These are phyloP conservation scores for Danio tinwini DNA, from an alignment of 2,797 vertebrate genomes.

Conservation along the genomic window DNA sequence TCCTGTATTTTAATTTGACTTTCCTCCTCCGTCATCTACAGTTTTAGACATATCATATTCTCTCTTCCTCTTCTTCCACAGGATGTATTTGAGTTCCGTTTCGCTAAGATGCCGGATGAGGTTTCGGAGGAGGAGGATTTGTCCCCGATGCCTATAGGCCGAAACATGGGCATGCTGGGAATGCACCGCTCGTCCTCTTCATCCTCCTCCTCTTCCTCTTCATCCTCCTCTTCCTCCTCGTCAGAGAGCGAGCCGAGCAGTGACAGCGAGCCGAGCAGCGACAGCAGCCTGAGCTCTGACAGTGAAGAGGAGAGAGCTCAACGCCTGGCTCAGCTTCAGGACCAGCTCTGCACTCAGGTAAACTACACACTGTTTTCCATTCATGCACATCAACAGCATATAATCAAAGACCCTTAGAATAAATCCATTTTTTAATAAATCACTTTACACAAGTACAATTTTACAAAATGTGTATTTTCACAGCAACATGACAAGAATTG, in stretches of 20 bases:
- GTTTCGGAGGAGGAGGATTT: slow-evolving; percentile 75
- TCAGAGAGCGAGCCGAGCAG: slow-evolving; percentile 85
- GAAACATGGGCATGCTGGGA: slow-evolving; percentile 66
- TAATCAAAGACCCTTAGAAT: too few species aligned
- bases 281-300: slow-evolving; percentile 88
- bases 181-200: slow-evolving; percentile 86
- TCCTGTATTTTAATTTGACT: not conserved
- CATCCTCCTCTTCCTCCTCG: slow-evolving; percentile 74
- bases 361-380: not conserved
- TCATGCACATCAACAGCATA: not conserved
- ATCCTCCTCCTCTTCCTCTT: slow-evolving; percentile 76
- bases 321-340: slow-evolving; percentile 84
- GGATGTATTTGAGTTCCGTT: slow-evolving; percentile 95
- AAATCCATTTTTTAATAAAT: not conserved
- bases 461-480: not conserved
- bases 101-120: slow-evolving; percentile 95
- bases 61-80: slow-evolving; percentile 54
- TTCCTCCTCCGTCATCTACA: not conserved
- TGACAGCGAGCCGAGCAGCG: slow-evolving; percentile 83
- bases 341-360: slow-evolving; percentile 82
- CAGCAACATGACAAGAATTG: too few species aligned
- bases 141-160: slow-evolving; percentile 72
- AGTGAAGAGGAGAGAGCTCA: slow-evolving; percentile 91
- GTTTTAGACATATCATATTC: not conserved
- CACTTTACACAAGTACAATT: not conserved